Evolutionary conservation across 2,113 vertebrate species (phyloP).

Genomic region (Paradoxurus hermaphroditus): DNA sequence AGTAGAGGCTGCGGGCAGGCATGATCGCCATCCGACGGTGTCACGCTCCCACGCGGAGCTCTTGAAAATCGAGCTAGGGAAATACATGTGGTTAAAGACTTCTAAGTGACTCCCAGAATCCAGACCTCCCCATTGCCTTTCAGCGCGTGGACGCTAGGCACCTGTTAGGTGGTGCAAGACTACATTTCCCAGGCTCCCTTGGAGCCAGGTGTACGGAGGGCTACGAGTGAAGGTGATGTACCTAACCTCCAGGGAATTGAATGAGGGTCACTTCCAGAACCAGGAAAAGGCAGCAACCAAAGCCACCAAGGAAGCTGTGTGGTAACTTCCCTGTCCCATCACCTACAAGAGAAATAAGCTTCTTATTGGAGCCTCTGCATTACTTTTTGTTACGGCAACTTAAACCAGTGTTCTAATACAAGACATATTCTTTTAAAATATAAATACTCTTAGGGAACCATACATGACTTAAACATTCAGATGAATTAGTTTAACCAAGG

Average conservation of each 20-base stretch:
- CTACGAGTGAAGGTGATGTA: rapidly evolving
- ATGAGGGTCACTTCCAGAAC: background rate
- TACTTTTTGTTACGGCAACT: background rate
- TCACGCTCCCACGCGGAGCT: background rate
- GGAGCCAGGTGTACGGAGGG: background rate
- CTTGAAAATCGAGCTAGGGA: background rate
- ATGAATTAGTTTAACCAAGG: background rate
- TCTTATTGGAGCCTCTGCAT: background rate
- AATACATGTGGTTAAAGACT: background rate
- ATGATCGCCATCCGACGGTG: background rate
- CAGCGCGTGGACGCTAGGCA: background rate
- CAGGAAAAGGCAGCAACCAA: background rate
- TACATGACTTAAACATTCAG: background rate
- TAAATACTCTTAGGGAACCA: background rate
- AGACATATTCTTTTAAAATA: background rate
- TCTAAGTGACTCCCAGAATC: background rate
- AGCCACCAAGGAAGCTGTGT: background rate
- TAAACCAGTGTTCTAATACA: background rate
- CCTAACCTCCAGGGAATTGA: background rate
- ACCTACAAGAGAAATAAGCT: background rate
- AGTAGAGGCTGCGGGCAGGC: rapidly evolving
- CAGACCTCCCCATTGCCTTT: background rate
- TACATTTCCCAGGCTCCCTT: background rate
- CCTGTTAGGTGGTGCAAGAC: background rate
- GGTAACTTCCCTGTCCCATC: background rate